Percentiles rank a stretch among this genome's conserved stretches.
phyloP scores from a whole-genome alignment of 2,797 vertebrate genomes.

The Paguma larvata region DNA sequence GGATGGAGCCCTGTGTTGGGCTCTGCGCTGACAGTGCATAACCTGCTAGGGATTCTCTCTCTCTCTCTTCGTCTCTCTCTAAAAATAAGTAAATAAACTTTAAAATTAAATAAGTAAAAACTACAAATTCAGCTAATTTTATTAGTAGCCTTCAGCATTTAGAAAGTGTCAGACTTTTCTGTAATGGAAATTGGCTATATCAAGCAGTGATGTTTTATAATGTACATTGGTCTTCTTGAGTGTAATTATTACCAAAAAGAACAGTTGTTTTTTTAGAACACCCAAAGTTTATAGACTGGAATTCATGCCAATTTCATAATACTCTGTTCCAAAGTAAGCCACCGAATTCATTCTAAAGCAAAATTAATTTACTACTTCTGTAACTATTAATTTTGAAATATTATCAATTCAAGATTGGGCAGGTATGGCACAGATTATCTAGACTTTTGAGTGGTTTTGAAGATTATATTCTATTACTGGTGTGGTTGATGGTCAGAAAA shows the following conservation, averaged over 20 bases:
- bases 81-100: too few species aligned
- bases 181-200: constrained; percentile 32
- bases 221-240: not conserved
- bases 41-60: too few species aligned
- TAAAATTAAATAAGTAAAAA: not conserved
- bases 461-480: constrained; percentile 16
- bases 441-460: not conserved
- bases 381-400: constrained; percentile 26
- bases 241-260: constrained; percentile 54
- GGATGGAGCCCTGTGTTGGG: too few species aligned
- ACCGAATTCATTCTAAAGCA: constrained; percentile 54
- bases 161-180: constrained; percentile 25
- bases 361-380: constrained; percentile 10
- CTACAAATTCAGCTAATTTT: constrained; percentile 11
- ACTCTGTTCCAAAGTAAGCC: constrained; percentile 23
- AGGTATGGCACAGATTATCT: not conserved
- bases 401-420: not conserved
- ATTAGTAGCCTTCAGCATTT: not conserved
- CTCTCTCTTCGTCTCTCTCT: too few species aligned
- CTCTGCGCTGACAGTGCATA: too few species aligned
- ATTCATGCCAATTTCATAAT: constrained; percentile 48
- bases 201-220: constrained; percentile 42
- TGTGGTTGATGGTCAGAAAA: constrained; percentile 25
- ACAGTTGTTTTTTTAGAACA: constrained; percentile 28
- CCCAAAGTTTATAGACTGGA: constrained; percentile 37